These are phyloP conservation scores for Chelon auratus DNA, from an alignment of 2,797 vertebrate genomes.

Conservation along the genomic window DNA sequence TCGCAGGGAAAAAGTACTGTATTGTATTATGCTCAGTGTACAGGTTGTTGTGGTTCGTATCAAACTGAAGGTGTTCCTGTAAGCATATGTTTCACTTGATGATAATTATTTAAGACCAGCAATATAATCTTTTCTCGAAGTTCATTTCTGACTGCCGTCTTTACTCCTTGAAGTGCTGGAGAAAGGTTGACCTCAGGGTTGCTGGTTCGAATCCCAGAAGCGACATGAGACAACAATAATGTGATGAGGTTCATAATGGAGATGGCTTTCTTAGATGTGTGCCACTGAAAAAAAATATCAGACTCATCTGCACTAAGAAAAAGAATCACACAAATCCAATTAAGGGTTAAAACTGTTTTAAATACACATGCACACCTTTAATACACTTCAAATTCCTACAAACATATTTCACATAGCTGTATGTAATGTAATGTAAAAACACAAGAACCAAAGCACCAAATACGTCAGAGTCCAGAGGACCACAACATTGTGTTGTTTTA, in stretches of 20 bases:
- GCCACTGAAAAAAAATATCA: background rate
- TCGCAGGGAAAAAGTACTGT: slow-evolving; percentile 82
- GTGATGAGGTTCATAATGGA: background rate
- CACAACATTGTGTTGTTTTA: slow-evolving; percentile 17
- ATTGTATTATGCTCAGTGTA: slow-evolving; percentile 71
- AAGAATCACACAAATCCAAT: background rate
- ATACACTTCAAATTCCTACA: slow-evolving; percentile 60
- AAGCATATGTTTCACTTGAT: slow-evolving; percentile 69
- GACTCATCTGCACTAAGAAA: background rate
- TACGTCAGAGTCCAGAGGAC: slow-evolving; percentile 23
- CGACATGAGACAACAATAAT: background rate
- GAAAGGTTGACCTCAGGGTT: too few species aligned
- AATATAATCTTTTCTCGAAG: slow-evolving; percentile 78
- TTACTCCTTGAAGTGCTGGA: background rate
- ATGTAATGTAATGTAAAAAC: slow-evolving; percentile 15
- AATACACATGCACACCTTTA: slow-evolving; percentile 60
- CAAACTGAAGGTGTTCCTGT: slow-evolving; percentile 70
- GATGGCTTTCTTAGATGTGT: background rate
- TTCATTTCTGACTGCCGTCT: slow-evolving; percentile 45
- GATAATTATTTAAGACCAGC: slow-evolving; percentile 82
- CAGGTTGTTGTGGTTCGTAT: slow-evolving; percentile 69
- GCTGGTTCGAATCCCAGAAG: background rate
- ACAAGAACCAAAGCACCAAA: slow-evolving; percentile 45
- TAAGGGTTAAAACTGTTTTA: background rate
- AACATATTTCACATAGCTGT: slow-evolving; percentile 42